Base-by-base conservation (phyloP, 2,797 vertebrate species). In the Coranthus polyacanthus region DNA sequence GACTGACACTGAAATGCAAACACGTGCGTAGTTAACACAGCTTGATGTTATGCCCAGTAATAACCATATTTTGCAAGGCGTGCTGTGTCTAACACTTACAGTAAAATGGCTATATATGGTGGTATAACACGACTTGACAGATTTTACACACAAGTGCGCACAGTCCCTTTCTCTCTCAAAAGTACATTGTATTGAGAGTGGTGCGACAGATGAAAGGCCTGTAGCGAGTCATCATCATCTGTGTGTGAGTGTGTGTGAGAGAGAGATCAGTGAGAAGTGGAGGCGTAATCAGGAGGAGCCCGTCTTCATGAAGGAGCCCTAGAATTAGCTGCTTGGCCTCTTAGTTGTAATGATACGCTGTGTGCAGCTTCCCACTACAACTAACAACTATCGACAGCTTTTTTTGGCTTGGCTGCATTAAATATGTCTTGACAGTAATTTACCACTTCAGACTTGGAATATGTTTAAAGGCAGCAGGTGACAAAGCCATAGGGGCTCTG, bases 1-100 rank as follows among this genome's bases (percentile, higher is more conserved):
- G 16, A 99, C 96, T 0, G 96, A 95, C 20, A 99, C 97, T 98
- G 93, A 43, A 80, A 87, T 0, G 6, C 34, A 82, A 58, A 75
- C 16, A 60, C 12, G 70, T 1, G 36, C 17, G 42, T 20, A 56
- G 43, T 52, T 8, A 13, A 52, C 9, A n/a, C 9, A 26, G n/a
- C 6, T 54, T 21, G 20, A 38, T 15, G 38, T 67, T 20, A 43
- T 12, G 9, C 12, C 15, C 16, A 16, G 13, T 18, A 66, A 73
- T 32, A 66, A 16, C 37, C 29, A 15, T 12, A 52, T 16, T 36
- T n/a, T n/a, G n/a, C n/a, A n/a, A n/a, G n/a, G n/a, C n/a, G n/a
- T n/a, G n/a, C n/a, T n/a, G 68, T 15, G 43, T 68, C 16, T 36
- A 12, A 58, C n/a, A 8, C 46, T 24, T n/a, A 1, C 6, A 12